Evolutionary conservation across 2,113 vertebrate genomes (phyloP), one percentile per base, ranked within the genome.

Genomic region (Peromyscus leucopus): DNA sequence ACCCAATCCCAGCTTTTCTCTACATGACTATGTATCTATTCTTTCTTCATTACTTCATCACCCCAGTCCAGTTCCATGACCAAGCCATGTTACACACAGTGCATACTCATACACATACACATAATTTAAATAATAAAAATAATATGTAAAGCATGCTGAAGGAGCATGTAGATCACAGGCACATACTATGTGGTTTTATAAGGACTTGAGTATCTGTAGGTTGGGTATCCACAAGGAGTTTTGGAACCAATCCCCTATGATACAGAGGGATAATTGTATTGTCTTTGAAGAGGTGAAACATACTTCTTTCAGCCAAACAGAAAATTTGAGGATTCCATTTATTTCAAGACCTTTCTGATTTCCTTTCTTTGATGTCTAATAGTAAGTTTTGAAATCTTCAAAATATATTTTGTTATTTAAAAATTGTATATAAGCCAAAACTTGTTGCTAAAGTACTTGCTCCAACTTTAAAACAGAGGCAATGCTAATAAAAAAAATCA

Each of bases 391-490:
- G 5, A 94, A 90, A 69, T 83, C 67, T 69, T 97, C 72, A 91
- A 39, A 24, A 31, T 91, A 48, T 89, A 89, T 72, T 46, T 86
- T 89, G 21, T 72, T 79, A 80, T 75, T 82, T 94, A 22, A 93
- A 95, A 95, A 94, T 89, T 59, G 39, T n/a, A 51, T 59, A 48
- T 90, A 94, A 96, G 72, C 36, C 71, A 84, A 96, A 96, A 91
- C 19, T 57, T 67, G 92, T 31, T 83, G 67, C 8, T 72, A 83
- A 95, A 91, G 39, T 65, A 91, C n/a, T 74, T 90, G 42, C 24
- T 95, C 39, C 48, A 86, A 61, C 63, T 33, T 97, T 42, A 89
- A 92, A 88, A 69, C 5, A 94, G 59, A 96, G 17, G 36, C 83
- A 89, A 61, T 51, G 93, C 71, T 79, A 95, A 79, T 76, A 48